Evolutionary conservation across 2,888 invertebrate genomes (phyloP).

Genomic region (Crepidodera aurea): DNA sequence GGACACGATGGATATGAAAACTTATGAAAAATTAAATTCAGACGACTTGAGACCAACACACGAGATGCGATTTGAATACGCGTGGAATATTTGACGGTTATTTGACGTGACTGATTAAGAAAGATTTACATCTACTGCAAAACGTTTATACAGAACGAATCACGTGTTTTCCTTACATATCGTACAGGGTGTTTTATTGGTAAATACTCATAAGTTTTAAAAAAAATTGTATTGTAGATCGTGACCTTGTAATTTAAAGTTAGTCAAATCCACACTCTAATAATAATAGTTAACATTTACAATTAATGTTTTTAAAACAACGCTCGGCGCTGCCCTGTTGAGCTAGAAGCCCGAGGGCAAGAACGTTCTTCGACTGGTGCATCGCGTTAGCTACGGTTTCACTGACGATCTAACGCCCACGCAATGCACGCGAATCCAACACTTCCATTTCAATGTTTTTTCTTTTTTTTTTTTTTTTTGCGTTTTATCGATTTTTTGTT

Average conservation of each 20-base stretch:
- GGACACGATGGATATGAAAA: conserved; percentile 9
- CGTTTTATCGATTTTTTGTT: conserved; percentile 2
- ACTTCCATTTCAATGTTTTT: conserved; percentile 10
- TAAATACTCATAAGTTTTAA: no score
- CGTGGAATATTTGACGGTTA: conserved; percentile 16
- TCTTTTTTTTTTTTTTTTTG: conserved; percentile 4
- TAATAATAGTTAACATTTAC: no score
- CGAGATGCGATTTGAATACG: conserved; percentile 12
- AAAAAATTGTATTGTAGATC: no score
- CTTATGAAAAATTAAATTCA: conserved; percentile 5
- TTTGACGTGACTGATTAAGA: conserved; percentile 19
- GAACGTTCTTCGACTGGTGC: conserved; percentile 6
- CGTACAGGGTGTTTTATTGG: no score
- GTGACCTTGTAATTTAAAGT: no score
- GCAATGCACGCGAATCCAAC: conserved; percentile 18
- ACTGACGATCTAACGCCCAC: conserved; percentile 21
- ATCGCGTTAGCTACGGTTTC: conserved; percentile 12
- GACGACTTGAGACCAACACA: neutral
- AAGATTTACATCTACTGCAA: neutral
- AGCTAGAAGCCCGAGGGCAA: neutral
- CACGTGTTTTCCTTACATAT: no score
- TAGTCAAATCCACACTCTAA: no score
- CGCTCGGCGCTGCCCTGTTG: no score
- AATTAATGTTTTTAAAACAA: no score
- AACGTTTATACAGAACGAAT: neutral